Conservation (phyloP, 2,113 vertebrate species). For the Vireo altiloquus region DNA sequence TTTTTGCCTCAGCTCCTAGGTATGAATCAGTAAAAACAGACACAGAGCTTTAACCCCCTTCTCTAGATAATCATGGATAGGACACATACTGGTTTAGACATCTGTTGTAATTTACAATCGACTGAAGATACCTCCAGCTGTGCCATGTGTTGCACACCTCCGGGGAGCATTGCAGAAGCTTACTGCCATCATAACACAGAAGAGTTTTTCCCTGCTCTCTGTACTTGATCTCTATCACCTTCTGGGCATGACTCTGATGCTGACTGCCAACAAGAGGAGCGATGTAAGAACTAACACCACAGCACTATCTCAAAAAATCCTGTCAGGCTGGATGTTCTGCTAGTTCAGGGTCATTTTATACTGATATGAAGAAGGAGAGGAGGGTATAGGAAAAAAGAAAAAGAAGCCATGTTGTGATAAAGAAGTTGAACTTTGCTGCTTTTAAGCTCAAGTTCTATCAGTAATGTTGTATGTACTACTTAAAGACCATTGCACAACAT, state of each 20-base stretch:
- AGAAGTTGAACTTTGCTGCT: background rate
- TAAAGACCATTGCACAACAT: background rate
- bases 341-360: background rate
- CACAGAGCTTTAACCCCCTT: background rate
- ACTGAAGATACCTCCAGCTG: background rate
- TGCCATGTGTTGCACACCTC: background rate
- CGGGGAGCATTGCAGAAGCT: background rate
- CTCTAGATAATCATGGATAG: background rate
- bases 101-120: background rate
- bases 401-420: background rate
- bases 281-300: background rate
- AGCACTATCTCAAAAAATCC: background rate
- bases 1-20: background rate
- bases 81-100: background rate
- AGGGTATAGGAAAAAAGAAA: background rate
- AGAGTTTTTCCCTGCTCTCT: background rate
- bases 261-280: background rate
- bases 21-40: background rate
- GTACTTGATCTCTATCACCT: background rate
- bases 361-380: background rate
- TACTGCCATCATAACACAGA: background rate
- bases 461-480: background rate
- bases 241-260: background rate
- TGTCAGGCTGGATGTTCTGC: background rate
- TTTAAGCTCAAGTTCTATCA: background rate